These are phyloP conservation scores for Sinelater perroti DNA, from an alignment of 2,888 invertebrate species.

Conservation along the genomic window DNA sequence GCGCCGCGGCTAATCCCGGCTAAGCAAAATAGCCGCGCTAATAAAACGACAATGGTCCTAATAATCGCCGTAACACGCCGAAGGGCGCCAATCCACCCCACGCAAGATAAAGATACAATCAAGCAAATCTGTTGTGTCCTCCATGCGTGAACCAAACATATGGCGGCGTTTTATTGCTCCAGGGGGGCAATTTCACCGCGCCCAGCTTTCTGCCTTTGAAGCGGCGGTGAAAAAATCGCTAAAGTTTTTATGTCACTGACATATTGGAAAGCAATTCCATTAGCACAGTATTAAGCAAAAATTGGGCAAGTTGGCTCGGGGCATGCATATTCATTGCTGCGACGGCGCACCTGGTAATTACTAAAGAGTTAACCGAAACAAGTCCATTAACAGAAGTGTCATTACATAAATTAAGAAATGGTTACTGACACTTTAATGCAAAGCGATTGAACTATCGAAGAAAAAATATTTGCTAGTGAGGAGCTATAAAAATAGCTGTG, in stretches of 20 bases:
- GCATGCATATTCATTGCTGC: too few relatives aligned
- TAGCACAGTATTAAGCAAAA: too few relatives aligned
- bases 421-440: conserved; percentile 21
- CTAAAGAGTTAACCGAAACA: conserved; percentile 30
- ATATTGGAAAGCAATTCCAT: too few relatives aligned
- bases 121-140: conserved; percentile 45
- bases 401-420: conserved; percentile 34
- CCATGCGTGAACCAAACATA: conserved; percentile 43
- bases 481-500: conserved; percentile 15
- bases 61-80: conserved; percentile 46
- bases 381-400: conserved; percentile 33
- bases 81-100: conserved; percentile 42
- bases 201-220: too few relatives aligned
- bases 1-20: not conserved
- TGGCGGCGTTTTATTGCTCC: conserved; percentile 38
- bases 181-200: too few relatives aligned
- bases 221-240: too few relatives aligned
- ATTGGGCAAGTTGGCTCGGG: too few relatives aligned
- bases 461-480: too few relatives aligned
- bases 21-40: conserved; percentile 32
- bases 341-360: conserved; percentile 14
- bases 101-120: conserved; percentile 47
- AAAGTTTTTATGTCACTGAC: too few relatives aligned
- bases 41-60: conserved; percentile 46
- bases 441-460: too few relatives aligned